Evolutionary conservation across 2,888 invertebrate genomes (phyloP), one percentile per base, ranked within the genome.

Genomic region (Tetragonula carbonaria): DNA sequence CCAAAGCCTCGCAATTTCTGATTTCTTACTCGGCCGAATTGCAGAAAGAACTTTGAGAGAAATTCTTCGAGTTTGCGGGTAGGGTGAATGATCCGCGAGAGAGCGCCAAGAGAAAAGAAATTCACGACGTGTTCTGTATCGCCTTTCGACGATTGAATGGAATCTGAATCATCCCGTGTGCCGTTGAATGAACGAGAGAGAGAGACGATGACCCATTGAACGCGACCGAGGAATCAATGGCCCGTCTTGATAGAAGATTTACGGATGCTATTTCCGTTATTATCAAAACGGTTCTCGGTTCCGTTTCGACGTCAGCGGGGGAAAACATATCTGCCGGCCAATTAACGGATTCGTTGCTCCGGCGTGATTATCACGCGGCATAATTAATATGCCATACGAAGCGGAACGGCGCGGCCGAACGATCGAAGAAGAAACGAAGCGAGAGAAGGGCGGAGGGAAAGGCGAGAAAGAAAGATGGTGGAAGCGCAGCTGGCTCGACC

Each of bases 371-470:
- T 90, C 90, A 80, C 74, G 74, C 79, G 78, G 87, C 82, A 90
- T 93, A 93, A 93, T 94, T 94, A 93, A 93, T 93, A 94, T 92
- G 83, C 88, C 86, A 86, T 87, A 83, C 82, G 86, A 77, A 89
- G 87, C 75, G 75, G 77, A 87, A 84, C 82, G 86, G 80, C 81
- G 83, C 81, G 83, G 82, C 82, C 68, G 78, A 76, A 74, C 75
- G 66, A 18, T 33, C 65, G 84, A 65, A n/a, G 59, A 51, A 82
- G 59, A 51, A 82, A 84, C 85, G 66, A 66, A 63, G 21, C 1
- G 11, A 11, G 18, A 18, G 4, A 28, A 28, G 63, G 28, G 74
- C 78, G 77, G 80, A 72, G 72, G 28, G 65, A 2, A 13, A 11
- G 57, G n/a, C 14, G 23, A 11, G 62, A 6, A n/a, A 59, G n/a